A percentile compares a stretch with the other conserved stretches of the same genome.
phyloP scores from a whole-genome alignment of 2,113 vertebrate species.

The Corythornis cristatus region DNA sequence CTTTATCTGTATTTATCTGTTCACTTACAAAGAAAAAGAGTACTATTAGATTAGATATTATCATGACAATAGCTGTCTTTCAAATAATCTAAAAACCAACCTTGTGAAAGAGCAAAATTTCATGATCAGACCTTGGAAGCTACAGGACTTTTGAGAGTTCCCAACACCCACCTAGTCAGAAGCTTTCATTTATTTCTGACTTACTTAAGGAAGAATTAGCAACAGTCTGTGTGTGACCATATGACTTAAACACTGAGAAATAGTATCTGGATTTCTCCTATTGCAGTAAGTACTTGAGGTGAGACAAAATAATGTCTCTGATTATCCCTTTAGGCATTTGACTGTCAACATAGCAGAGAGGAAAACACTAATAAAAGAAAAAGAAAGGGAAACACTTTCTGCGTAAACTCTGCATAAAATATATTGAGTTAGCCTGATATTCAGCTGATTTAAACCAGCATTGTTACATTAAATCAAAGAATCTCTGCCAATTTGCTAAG shows the following conservation, averaged over 20 bases:
- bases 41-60: neutral
- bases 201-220: neutral
- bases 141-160: neutral
- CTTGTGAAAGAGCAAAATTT: neutral
- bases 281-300: neutral
- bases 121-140: neutral
- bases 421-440: neutral
- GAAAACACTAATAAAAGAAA: neutral
- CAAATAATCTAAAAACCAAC: neutral
- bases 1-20: neutral
- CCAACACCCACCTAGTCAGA: neutral
- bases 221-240: neutral
- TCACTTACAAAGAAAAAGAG: neutral
- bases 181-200: neutral
- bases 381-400: neutral
- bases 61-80: neutral
- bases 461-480: neutral
- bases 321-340: neutral
- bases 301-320: neutral
- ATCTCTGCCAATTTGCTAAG: constrained; percentile 4
- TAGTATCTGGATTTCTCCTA: neutral
- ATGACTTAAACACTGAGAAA: neutral
- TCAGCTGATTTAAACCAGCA: constrained; percentile 9
- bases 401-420: neutral
- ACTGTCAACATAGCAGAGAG: neutral